Evolutionary conservation across 2,797 vertebrate species (phyloP), one percentile per base, ranked within the genome.

Genomic region (Gambelia wislizenii): DNA sequence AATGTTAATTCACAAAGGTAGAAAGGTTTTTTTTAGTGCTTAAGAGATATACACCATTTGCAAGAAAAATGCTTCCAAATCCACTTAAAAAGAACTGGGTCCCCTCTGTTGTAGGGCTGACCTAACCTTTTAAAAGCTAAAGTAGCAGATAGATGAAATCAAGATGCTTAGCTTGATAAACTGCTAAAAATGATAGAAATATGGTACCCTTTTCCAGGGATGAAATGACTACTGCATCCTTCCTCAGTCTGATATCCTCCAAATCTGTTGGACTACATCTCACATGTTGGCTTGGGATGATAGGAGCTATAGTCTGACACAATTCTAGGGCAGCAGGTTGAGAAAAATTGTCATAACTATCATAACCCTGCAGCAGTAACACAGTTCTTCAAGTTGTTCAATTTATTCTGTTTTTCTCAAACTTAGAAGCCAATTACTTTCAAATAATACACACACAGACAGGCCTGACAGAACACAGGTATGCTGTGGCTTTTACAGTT

Each of bases 361-460:
- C 93, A 93, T 90, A 8, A 79, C 44, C n/a, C 87, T 92, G 82
- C 83, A 79, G 79, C 76, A 79, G 72, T 84, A 78, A 75, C 81
- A 72, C 42, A 1, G 39, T 89, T 87, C 70, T 79, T 88, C 85
- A 92, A 84, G 84, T 80, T 33, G 33, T 12, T 13, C 0, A 20
- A 88, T 14, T 64, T 61, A 75, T 52, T 88, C 52, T 82, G 87
- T 87, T 80, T 88, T 85, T 14, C 85, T 69, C 67, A 61, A 90
- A 77, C 30, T 74, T 67, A 79, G 30, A 39, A 82, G 84, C 44
- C 80, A 92, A 54, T 20, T 87, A 75, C 76, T 69, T 85, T 76
- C 86, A 49, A 70, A 52, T 80, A 75, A 92, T 70, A 47, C 64
- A 12, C 64, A 12, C 78, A 91, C 39, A 70, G 27, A 87, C 59